These are phyloP conservation scores for Ceyx erithaca DNA, from an alignment of 2,797 vertebrate genomes.

Conservation along the genomic window DNA sequence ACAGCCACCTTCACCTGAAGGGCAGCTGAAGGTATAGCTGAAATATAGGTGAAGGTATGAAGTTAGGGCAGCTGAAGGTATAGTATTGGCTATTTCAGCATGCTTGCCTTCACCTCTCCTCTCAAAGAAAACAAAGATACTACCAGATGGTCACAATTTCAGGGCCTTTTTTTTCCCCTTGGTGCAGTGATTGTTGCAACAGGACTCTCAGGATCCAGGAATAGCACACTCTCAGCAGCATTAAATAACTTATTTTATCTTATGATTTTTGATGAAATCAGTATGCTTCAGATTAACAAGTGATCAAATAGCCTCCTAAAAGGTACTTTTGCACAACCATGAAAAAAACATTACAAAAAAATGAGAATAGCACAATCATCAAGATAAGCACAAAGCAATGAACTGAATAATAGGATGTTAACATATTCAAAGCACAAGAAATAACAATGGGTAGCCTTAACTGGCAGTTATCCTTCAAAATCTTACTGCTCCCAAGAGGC, in stretches of 20 bases:
- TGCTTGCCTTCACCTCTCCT: background rate
- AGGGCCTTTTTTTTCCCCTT: background rate
- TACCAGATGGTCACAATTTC: background rate
- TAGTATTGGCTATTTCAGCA: background rate
- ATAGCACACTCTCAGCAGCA: background rate
- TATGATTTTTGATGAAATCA: constrained; percentile 27
- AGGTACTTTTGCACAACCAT: background rate
- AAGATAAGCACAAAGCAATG: background rate
- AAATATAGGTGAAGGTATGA: constrained; percentile 1
- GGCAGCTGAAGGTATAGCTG: constrained; percentile 79
- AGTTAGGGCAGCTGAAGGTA: constrained; percentile 82
- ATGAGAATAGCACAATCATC: constrained; percentile 18
- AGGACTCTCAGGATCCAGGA: background rate
- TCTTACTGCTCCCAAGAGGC: constrained; percentile 37
- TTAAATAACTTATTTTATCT: background rate
- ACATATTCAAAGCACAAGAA: constrained; percentile 27
- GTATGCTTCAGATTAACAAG: background rate
- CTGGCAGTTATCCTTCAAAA: constrained; percentile 57
- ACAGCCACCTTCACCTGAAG: constrained; percentile 72
- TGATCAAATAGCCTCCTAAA: background rate
- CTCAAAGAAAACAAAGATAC: background rate
- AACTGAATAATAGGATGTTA: constrained; percentile 47
- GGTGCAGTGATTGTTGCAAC: background rate
- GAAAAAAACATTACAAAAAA: background rate
- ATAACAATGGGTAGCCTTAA: constrained; percentile 54